A percentile compares a stretch with the other conserved stretches of the same genome.
Evolutionary conservation across 2,113 vertebrate genomes (phyloP).

Genomic region (Zapornia atra): DNA sequence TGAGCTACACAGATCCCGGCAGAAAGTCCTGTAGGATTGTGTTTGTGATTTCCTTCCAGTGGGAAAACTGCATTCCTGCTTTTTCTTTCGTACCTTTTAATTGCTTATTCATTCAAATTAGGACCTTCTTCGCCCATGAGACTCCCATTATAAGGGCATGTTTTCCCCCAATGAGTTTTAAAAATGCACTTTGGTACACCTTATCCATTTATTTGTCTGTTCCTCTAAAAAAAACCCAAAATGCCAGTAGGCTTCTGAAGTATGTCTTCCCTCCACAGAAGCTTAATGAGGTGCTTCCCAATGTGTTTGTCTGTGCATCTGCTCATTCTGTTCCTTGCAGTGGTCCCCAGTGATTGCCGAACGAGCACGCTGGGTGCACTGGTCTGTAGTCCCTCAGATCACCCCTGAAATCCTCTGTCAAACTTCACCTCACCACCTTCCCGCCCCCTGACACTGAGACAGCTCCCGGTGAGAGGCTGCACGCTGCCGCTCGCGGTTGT

Average conservation of each 20-base stretch:
- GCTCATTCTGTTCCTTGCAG: background rate
- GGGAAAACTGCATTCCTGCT: background rate
- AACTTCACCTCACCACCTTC: background rate
- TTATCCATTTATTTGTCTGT: background rate
- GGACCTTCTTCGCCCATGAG: background rate
- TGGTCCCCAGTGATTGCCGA: background rate
- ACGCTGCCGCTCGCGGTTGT: rapidly evolving
- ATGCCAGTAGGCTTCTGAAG: background rate
- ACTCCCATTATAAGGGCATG: background rate
- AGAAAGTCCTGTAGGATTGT: background rate
- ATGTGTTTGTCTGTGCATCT: background rate
- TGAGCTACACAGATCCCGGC: background rate
- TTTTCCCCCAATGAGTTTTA: background rate
- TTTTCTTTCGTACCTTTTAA: background rate
- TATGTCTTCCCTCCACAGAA: background rate
- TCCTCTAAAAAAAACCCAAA: background rate
- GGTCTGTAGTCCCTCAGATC: background rate
- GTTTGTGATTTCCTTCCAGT: background rate
- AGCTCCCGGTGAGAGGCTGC: background rate
- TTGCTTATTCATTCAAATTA: background rate
- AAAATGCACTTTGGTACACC: background rate
- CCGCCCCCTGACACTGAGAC: background rate
- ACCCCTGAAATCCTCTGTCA: background rate
- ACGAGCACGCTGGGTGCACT: background rate
- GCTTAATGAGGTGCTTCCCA: background rate